phyloP scores from a whole-genome alignment of 2,797 vertebrate species.

The Pseudotriccus pelzelni region DNA sequence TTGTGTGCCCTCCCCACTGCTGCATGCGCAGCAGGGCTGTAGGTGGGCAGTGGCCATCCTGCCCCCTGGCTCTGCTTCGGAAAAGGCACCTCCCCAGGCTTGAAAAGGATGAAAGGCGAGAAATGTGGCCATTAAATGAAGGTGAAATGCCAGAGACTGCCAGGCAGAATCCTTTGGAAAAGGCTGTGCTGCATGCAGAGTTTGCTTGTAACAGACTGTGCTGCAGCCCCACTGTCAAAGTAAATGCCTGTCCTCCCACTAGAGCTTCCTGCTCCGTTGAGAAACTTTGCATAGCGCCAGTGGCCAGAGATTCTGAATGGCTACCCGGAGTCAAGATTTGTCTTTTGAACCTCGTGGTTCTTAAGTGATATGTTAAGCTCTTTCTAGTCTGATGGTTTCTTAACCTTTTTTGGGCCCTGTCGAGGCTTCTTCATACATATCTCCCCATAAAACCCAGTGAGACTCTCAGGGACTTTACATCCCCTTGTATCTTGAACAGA shows the following conservation, averaged over 20 bases:
- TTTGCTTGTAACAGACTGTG: not conserved
- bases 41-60: not conserved
- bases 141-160: not conserved
- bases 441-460: not conserved
- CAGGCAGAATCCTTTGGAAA: not conserved
- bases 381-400: not conserved
- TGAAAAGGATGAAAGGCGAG: not conserved
- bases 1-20: not conserved
- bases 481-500: not conserved
- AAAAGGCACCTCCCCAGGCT: not conserved
- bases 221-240: not conserved
- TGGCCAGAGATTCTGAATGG: not conserved
- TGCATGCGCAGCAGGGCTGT: rapidly evolving
- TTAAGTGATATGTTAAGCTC: not conserved
- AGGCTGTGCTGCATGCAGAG: not conserved
- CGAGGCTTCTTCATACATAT: not conserved
- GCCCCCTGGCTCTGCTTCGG: rapidly evolving
- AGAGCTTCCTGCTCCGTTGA: not conserved
- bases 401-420: not conserved
- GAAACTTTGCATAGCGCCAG: not conserved
- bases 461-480: not conserved
- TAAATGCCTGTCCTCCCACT: rapidly evolving
- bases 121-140: not conserved
- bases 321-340: not conserved
- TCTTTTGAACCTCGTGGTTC: not conserved